Base-by-base conservation (phyloP, 53 echinoderm and acorn worm genomes). In the Echinarachnius parma region DNA sequence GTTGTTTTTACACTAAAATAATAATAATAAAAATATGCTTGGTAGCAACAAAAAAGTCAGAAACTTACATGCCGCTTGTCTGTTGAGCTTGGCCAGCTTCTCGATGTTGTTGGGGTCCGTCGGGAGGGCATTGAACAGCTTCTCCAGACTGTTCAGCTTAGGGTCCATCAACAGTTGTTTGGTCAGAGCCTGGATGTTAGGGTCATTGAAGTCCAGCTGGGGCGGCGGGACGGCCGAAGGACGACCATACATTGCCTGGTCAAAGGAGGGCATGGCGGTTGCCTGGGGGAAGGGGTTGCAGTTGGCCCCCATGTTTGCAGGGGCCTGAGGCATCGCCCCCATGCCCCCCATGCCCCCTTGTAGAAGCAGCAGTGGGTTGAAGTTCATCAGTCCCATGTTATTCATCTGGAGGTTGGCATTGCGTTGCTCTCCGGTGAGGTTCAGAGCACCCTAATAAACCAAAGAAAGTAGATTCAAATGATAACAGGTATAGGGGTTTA, bases 11-110 rank as follows among this genome's bases (percentile, higher is more conserved):
- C n/a, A n/a, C n/a, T n/a, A n/a, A n/a, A n/a, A n/a, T n/a, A n/a
- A n/a, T n/a, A n/a, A n/a, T n/a, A n/a, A n/a, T n/a, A n/a, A n/a
- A n/a, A n/a, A n/a, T n/a, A n/a, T n/a, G n/a, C n/a, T n/a, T n/a
- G n/a, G n/a, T n/a, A n/a, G n/a, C n/a, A n/a, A n/a, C n/a, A n/a
- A n/a, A n/a, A n/a, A n/a, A n/a, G n/a, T n/a, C n/a, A n/a, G n/a
- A n/a, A n/a, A n/a, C 59, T 70, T 77, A 95, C 96, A 79, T 48
- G 96, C 96, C 37, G 90, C 90, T 61, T 95, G 90, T 69, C 91
- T 76, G 50, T 87, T 90, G n/a, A 90, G 87, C 49, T 77, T 87
- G 26, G 96, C 96, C 19, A 95, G 60, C 69, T 85, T 83, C 71
- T 95, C 96, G 56, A 95, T 91, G 59, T 87, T 85, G 59, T 79